These are phyloP conservation scores for Varanus komodoensis DNA, from an alignment of 2,113 vertebrate species.

Conservation along the genomic window DNA sequence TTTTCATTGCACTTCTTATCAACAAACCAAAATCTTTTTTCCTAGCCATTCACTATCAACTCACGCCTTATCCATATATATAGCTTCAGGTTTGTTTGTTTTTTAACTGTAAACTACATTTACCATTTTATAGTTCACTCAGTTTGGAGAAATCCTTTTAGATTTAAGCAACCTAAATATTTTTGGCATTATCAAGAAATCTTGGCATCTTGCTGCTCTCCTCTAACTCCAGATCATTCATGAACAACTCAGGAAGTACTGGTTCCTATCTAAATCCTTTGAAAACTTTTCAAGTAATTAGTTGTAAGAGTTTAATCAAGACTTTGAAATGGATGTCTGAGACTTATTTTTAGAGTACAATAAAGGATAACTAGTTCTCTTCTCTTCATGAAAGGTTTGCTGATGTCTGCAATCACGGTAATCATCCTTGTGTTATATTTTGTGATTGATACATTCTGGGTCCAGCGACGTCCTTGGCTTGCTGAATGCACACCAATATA, in stretches of 20 bases:
- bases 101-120: not conserved
- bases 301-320: not conserved
- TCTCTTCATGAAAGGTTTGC: conserved; percentile 83
- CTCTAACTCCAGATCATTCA: not conserved
- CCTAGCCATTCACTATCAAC: not conserved
- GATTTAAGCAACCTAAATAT: not conserved
- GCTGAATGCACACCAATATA: conserved; percentile 96
- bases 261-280: not conserved
- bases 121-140: not conserved
- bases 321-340: not conserved
- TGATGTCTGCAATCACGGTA: conserved; percentile 98
- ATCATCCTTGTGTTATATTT: conserved; percentile 97
- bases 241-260: not conserved
- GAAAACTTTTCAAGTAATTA: not conserved
- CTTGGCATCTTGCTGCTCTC: not conserved
- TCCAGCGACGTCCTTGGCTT: conserved; percentile 91
- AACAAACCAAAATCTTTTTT: not conserved
- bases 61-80: not conserved
- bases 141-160: not conserved
- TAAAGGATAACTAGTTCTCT: conserved; percentile 23
- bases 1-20: not conserved
- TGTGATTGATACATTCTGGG: conserved; percentile 95
- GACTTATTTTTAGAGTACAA: not conserved
- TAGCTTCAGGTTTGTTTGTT: not conserved
- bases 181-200: not conserved